A percentile compares a stretch with the other conserved stretches of the same genome.
Conservation (phyloP, 1,140 invertebrate species). For the Scylla paramamosain region DNA sequence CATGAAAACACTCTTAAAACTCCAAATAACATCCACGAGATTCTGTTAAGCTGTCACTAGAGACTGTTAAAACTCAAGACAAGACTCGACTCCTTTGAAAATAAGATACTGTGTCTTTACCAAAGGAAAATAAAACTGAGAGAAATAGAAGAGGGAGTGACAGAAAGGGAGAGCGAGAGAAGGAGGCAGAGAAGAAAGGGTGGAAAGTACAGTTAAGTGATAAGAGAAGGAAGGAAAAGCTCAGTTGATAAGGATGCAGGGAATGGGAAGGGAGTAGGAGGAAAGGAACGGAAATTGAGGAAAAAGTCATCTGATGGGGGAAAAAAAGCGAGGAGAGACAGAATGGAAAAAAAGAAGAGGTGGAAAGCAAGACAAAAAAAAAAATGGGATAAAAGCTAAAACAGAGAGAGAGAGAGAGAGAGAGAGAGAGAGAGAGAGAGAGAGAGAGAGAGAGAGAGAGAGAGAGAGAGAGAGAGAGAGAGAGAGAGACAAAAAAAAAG, state of each 20-base stretch:
- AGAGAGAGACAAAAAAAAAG: neutral
- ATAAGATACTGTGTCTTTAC: too few species aligned
- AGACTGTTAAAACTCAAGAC: too few species aligned
- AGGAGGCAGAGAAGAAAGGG: neutral
- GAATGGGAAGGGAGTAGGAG: neutral
- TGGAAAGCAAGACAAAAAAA: neutral
- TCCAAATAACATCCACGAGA: too few species aligned
- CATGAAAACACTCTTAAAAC: too few species aligned
- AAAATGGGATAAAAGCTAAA: neutral
- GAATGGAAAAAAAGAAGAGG: neutral
- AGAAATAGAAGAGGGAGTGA: neutral
- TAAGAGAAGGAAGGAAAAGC: neutral
- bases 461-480: neutral
- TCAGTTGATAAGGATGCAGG: neutral
- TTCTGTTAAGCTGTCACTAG: too few species aligned
- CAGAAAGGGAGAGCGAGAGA: neutral
- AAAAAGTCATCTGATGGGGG: neutral
- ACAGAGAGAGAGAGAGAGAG: neutral
- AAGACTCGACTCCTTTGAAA: too few species aligned
- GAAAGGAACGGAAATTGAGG: neutral
- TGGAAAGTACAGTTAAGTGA: too few species aligned
- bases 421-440: slow-evolving; percentile 27
- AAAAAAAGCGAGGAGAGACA: neutral
- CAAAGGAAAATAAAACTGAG: too few species aligned
- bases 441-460: slow-evolving; percentile 1